Percentiles rank a stretch among this genome's conserved stretches.
phyloP scores from a whole-genome alignment of 2,113 vertebrate genomes.

The Sceloporus tristichus region DNA sequence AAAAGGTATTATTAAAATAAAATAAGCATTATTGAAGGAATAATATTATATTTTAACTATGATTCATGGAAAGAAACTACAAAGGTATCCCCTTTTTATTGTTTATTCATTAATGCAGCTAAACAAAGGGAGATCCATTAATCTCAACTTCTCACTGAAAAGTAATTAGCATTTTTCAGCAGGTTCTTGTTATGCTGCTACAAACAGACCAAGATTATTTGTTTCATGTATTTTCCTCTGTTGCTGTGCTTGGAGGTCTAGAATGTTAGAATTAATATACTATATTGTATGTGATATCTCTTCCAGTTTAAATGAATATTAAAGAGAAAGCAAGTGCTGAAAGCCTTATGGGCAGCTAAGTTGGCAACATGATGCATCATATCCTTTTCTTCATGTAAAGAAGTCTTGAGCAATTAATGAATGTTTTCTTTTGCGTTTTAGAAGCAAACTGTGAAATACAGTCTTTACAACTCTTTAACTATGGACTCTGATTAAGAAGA shows the following conservation, averaged over 20 bases:
- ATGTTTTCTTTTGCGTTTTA: background rate
- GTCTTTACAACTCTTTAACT: constrained; percentile 7
- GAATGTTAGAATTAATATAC: constrained; percentile 25
- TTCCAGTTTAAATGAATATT: constrained; percentile 18
- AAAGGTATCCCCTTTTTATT: constrained; percentile 63
- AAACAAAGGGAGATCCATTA: constrained; percentile 75
- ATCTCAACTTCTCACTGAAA: constrained; percentile 69
- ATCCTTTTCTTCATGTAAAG: constrained; percentile 37
- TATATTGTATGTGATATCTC: constrained; percentile 28
- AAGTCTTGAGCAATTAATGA: constrained; percentile 14
- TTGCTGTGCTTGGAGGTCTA: constrained; percentile 49
- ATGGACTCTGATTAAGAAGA: constrained; percentile 36
- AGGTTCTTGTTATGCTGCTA: constrained; percentile 63
- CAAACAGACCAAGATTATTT: constrained; percentile 61
- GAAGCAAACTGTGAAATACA: constrained; percentile 1
- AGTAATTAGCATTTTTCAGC: constrained; percentile 68
- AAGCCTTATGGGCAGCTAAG: background rate
- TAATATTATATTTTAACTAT: constrained; percentile 48
- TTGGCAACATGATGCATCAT: background rate
- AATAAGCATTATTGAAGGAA: constrained; percentile 45
- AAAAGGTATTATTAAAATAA: background rate
- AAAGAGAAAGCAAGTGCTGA: constrained; percentile 27
- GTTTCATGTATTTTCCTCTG: constrained; percentile 20
- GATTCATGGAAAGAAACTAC: constrained; percentile 56
- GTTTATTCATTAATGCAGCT: constrained; percentile 73